phyloP scores from a whole-genome alignment of 2,888 invertebrate species.

The Nomada ruficornis region DNA sequence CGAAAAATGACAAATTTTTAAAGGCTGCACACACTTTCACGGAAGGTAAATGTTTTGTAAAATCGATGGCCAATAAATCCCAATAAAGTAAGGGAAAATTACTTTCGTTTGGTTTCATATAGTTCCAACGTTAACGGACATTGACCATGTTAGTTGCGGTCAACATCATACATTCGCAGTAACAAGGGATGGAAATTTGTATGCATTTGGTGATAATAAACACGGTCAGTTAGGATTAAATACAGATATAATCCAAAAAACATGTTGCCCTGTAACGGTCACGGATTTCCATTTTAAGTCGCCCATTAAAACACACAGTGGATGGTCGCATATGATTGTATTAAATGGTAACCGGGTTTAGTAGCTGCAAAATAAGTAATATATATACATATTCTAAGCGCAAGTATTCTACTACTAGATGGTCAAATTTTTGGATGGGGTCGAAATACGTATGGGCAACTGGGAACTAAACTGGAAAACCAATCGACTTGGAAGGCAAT shows the following conservation, averaged over 20 bases:
- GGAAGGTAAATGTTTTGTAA: conserved; percentile 49
- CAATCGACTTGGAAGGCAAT: conserved; percentile 59
- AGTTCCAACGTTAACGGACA: conserved; percentile 86
- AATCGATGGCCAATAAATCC: background rate
- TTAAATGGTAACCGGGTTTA: conserved; percentile 75
- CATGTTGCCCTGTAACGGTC: conserved; percentile 85
- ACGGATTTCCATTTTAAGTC: conserved; percentile 18
- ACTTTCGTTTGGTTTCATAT: background rate
- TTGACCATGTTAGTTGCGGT: conserved; percentile 90
- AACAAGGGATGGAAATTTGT: conserved; percentile 86
- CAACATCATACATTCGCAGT: conserved; percentile 91
- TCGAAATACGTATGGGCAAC: conserved; percentile 92
- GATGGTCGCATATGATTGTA: conserved; percentile 92
- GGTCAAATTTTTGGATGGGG: conserved; percentile 91
- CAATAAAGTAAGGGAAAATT: background rate
- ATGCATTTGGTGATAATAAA: conserved; percentile 93
- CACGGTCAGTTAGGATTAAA: conserved; percentile 91
- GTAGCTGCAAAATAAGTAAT: background rate
- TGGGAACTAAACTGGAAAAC: conserved; percentile 86
- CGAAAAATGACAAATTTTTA: background rate
- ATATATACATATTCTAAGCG: background rate
- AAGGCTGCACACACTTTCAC: conserved; percentile 33
- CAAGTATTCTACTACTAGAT: conserved; percentile 80
- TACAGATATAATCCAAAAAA: conserved; percentile 84
- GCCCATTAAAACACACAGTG: conserved; percentile 86